These are phyloP conservation scores for Griposia aprilina DNA, from an alignment of 2,888 invertebrate species.

Conservation along the genomic window DNA sequence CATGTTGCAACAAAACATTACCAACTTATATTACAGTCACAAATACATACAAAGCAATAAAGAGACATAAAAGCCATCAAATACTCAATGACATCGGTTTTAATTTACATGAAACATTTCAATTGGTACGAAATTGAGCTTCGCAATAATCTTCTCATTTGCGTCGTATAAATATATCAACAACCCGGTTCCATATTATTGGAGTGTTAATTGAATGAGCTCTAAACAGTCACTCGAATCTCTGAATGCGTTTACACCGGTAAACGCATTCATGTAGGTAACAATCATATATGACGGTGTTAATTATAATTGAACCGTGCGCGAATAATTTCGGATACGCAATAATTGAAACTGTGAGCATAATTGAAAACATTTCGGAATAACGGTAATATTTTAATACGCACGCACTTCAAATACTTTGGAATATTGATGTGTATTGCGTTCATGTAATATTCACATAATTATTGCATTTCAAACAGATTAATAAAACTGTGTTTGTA, in stretches of 20 bases:
- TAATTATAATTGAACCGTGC: constrained; percentile 51
- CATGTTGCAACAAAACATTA: constrained; percentile 14
- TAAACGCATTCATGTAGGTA: constrained; percentile 38
- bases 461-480: constrained; percentile 5
- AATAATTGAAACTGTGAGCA: constrained; percentile 32
- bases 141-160: constrained; percentile 51
- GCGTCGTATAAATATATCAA: constrained; percentile 34
- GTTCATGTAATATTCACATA: background rate
- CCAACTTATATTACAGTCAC: background rate
- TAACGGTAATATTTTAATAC: constrained; percentile 21
- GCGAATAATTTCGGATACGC: constrained; percentile 47
- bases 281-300: constrained; percentile 48
- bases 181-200: constrained; percentile 26
- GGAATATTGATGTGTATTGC: constrained; percentile 11
- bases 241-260: no score
- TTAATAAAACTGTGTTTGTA: background rate
- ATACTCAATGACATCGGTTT: constrained; percentile 35
- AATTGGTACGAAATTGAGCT: constrained; percentile 27
- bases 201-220: constrained; percentile 34
- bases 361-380: constrained; percentile 53
- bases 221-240: constrained; percentile 31
- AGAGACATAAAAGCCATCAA: constrained; percentile 5
- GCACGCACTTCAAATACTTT: constrained; percentile 24
- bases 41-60: constrained; percentile 15
- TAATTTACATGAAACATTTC: constrained; percentile 40